Evolutionary conservation across 2,113 vertebrate species (phyloP).

Genomic region (Puffinus mauretanicus): DNA sequence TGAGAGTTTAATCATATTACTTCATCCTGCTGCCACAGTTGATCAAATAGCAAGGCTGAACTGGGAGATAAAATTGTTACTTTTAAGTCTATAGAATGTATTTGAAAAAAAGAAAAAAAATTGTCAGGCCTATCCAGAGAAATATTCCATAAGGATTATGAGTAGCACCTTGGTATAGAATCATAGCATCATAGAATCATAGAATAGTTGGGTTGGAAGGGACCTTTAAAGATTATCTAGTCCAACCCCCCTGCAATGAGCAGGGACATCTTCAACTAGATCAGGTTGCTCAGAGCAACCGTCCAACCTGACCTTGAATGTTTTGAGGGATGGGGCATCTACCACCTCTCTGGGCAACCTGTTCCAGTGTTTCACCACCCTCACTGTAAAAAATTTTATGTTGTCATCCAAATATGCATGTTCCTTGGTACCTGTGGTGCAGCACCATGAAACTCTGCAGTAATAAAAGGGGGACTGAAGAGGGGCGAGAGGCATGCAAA

Average conservation of each 20-base stretch:
- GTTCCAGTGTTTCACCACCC: background rate
- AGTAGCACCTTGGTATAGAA: background rate
- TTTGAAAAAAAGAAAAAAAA: background rate
- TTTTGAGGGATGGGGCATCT: background rate
- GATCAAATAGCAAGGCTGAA: background rate
- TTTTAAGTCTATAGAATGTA: background rate
- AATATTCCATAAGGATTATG: background rate
- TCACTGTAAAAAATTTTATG: background rate
- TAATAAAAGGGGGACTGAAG: background rate
- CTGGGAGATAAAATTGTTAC: background rate
- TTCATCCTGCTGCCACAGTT: background rate
- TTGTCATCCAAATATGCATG: background rate
- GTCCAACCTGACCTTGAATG: background rate
- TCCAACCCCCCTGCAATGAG: background rate
- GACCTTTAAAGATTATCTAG: background rate
- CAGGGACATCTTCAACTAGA: background rate
- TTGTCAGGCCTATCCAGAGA: background rate
- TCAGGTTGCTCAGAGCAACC: background rate
- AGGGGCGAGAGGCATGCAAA: rapidly evolving
- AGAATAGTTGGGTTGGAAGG: background rate
- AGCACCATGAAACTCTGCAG: background rate
- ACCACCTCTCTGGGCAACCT: background rate
- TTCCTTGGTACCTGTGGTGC: background rate
- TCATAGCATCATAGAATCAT: background rate
- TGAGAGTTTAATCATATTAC: background rate